A percentile compares a stretch with the other conserved stretches of the same genome.
phyloP scores from a whole-genome alignment of 2,888 invertebrate genomes.

The Thecocarcelia acutangulata region DNA sequence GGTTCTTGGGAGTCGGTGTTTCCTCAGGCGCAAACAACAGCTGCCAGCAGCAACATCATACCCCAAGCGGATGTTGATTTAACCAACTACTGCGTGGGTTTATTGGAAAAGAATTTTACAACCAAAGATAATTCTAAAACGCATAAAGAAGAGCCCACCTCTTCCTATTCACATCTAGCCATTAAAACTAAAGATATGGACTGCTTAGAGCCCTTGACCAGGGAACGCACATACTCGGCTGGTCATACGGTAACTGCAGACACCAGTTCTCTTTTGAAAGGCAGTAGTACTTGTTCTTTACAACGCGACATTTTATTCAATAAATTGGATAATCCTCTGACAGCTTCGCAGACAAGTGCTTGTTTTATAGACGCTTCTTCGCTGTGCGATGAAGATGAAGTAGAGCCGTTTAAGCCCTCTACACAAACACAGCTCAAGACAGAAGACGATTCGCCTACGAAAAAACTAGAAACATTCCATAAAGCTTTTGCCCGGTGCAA shows the following conservation, averaged over 20 bases:
- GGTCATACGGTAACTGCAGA: conserved; percentile 70
- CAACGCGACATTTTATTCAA: conserved; percentile 69
- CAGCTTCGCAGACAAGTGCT: conserved; percentile 81
- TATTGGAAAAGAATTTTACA: conserved; percentile 75
- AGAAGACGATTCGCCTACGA: conserved; percentile 73
- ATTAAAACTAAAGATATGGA: conserved; percentile 62
- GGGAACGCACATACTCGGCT: conserved; percentile 72
- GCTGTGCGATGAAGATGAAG: conserved; percentile 87
- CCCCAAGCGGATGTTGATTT: conserved; percentile 73
- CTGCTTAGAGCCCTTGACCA: conserved; percentile 56
- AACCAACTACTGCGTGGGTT: conserved; percentile 82
- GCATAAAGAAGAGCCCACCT: conserved; percentile 49
- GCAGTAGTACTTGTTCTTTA: conserved; percentile 73
- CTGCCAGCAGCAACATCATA: conserved; percentile 15
- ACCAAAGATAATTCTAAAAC: conserved; percentile 53
- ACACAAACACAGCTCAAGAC: conserved; percentile 53
- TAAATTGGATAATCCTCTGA: conserved; percentile 75
- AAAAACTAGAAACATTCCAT: conserved; percentile 79
- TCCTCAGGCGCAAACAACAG: conserved; percentile 77
- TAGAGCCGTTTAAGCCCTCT: conserved; percentile 74
- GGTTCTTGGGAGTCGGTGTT: conserved; percentile 86
- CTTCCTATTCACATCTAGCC: conserved; percentile 36
- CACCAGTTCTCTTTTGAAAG: conserved; percentile 72
- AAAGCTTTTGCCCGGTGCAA: conserved; percentile 80
- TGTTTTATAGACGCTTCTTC: conserved; percentile 91